Base-by-base conservation (phyloP, 1,140 invertebrate genomes). In the Drosophila kurseongensis region DNA sequence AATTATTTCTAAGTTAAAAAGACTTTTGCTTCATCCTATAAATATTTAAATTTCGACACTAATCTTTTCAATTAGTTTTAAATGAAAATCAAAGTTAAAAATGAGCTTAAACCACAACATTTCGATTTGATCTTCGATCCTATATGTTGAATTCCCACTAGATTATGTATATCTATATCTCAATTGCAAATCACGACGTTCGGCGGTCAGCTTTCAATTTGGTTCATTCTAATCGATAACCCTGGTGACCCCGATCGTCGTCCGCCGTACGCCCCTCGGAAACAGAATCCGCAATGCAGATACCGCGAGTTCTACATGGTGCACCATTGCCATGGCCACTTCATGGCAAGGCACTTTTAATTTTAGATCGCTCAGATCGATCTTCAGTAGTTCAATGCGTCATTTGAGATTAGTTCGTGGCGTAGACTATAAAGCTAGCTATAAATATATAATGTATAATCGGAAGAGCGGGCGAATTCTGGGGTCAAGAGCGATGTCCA, bases 311-410 rank as follows among this genome's bases (percentile, higher is more conserved):
- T 27, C 23, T 16, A 29, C 13, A 65, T 36, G 41, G 36, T 65
- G 42, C 62, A 66, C 44, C 63, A 55, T 40, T 68, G 62, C 35
- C 66, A 68, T 45, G 48, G 67, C 65, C 65, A 55, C 38, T 27
- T 35, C 14, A 51, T 66, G 12, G 41, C 35, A 4, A 8, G 12
- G 13, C 27, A 10, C 36, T 48, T 48, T 68, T 55, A 71, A 56
- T 35, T 48, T 71, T 48, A 57, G 65, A 57, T 35, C 65, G 16
- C 12, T 29, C 44, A 35, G 8, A 8, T 32, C 29, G 29, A 32
- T 32, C 67, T 68, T 67, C 29, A 38, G 10, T 66, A 67, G 65
- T 68, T 67, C 47, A 57, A 48, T 69, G 44, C 67, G 65, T 71
- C 67, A 71, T 69, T 71, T 50, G 13, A 48, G 67, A 71, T 71